Evolutionary conservation across 2,888 invertebrate genomes (phyloP).

Genomic region (Drosophila neotestacea): DNA sequence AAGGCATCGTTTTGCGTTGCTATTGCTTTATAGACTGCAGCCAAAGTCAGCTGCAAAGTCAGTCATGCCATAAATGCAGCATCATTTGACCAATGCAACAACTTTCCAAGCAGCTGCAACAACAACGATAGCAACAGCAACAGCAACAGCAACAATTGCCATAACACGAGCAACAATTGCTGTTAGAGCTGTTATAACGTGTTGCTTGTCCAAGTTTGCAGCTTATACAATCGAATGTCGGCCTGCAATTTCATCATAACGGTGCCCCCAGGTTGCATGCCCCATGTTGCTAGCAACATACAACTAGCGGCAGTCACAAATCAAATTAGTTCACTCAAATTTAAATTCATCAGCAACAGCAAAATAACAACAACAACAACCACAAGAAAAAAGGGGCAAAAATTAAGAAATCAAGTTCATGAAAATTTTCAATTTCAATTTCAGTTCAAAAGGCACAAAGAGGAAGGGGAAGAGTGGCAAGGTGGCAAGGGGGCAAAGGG

Average conservation of each 20-base stretch:
- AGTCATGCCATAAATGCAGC: constrained; percentile 75
- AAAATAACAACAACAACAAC: constrained; percentile 19
- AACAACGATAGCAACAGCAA: constrained; percentile 28
- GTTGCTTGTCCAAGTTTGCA: constrained; percentile 35
- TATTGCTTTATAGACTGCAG: constrained; percentile 46
- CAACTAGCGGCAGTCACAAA: constrained; percentile 38
- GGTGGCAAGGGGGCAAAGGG: not conserved
- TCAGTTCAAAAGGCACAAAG: constrained; percentile 47
- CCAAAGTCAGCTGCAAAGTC: constrained; percentile 37
- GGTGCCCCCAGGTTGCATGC: constrained; percentile 41
- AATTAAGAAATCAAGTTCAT: constrained; percentile 77
- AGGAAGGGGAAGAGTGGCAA: not conserved
- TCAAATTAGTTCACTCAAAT: constrained; percentile 74
- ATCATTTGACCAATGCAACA: constrained; percentile 73
- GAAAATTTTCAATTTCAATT: constrained; percentile 68
- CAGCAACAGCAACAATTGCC: constrained; percentile 38
- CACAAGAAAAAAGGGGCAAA: constrained; percentile 12
- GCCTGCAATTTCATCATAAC: constrained; percentile 75
- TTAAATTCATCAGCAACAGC: constrained; percentile 53
- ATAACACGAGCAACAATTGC: constrained; percentile 43
- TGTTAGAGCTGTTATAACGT: constrained; percentile 10
- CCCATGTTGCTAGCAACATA: constrained; percentile 1
- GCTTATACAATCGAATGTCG: constrained; percentile 73
- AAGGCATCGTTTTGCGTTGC: constrained; percentile 43
- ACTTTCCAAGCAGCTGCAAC: constrained; percentile 57